These are phyloP conservation scores for Cyclopterus lumpus DNA, from an alignment of 2,797 vertebrate species.

Conservation along the genomic window DNA sequence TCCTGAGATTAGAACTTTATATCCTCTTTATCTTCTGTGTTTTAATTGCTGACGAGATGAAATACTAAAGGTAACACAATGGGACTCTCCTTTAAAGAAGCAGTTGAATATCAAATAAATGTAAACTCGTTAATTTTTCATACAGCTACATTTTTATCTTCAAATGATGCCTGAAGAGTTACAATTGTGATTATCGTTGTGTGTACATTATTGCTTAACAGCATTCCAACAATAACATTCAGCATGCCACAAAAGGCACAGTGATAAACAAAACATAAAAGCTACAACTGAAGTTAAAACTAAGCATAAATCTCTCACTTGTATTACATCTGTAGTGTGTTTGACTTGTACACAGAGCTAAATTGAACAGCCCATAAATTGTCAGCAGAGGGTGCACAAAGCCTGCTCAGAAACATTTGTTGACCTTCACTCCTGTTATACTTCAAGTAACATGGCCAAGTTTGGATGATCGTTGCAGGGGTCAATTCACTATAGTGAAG, in stretches of 20 bases:
- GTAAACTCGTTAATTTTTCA: too few species aligned
- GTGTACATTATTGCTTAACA: too few species aligned
- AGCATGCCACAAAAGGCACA: neutral
- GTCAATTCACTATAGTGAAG: neutral
- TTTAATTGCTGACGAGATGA: neutral
- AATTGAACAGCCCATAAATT: neutral
- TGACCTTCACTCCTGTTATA: neutral
- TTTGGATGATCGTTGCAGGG: neutral
- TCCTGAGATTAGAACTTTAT: neutral
- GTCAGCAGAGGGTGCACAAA: slow-evolving; percentile 70
- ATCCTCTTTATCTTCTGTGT: slow-evolving; percentile 8
- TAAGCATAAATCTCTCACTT: neutral
- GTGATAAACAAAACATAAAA: neutral
- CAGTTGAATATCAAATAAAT: too few species aligned
- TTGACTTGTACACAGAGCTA: neutral
- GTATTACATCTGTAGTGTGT: neutral
- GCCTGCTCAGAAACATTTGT: slow-evolving; percentile 24
- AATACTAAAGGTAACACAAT: neutral
- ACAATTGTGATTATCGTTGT: too few species aligned
- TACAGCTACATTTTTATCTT: too few species aligned
- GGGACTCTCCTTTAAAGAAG: too few species aligned
- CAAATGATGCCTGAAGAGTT: too few species aligned
- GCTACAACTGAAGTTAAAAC: neutral
- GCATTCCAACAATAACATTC: neutral
- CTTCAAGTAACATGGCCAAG: neutral